Evolutionary conservation across 2,113 vertebrate genomes (phyloP), one percentile per base, ranked within the genome.

Genomic region (Crotalus tigris): DNA sequence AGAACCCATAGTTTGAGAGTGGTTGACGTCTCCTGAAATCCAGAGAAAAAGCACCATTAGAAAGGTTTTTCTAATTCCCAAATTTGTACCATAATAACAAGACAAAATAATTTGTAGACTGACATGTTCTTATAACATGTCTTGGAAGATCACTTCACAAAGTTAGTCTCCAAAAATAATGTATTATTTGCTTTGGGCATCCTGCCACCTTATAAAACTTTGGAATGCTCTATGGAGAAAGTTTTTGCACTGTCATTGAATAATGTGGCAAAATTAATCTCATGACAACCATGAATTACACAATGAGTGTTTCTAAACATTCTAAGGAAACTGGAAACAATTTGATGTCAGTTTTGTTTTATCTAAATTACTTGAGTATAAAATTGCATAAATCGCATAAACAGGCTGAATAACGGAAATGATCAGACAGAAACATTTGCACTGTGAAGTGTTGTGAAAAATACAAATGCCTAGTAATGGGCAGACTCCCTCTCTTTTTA

Each of bases 1-100:
- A 94, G 91, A 91, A 96, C 13, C 29, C 88, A 92, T 94, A 93
- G 3, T 92, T 4, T 6, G 44, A 46, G 39, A 75, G 85, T 93
- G 29, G 58, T 15, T 33, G 39, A 89, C 12, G 0, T 2, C 59
- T 89, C 0, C 17, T 90, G 85, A 91, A 9, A 87, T 87, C 26
- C 51, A 87, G 21, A 57, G 10, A 39, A 39, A 51, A 53, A 91
- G 69, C 24, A 88, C 26, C 33, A 46, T 33, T 55, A 13, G 23
- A 85, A 24, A 44, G n/a, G 59, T 0, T 54, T 90, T 88, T 89
- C 26, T 51, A 87, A 87, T 91, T 54, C 1, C 0, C 44, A 39
- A 13, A 15, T 29, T 33, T 85, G 33, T 39, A 81, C 23, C 19
- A 81, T n/a, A 0, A 39, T 69, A 23, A 33, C 33, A 87, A 49